These are phyloP conservation scores for Cassiopea xamachana DNA, from an alignment of 30 jellyfish, hydroid and myxozoan species.

Conservation along the genomic window DNA sequence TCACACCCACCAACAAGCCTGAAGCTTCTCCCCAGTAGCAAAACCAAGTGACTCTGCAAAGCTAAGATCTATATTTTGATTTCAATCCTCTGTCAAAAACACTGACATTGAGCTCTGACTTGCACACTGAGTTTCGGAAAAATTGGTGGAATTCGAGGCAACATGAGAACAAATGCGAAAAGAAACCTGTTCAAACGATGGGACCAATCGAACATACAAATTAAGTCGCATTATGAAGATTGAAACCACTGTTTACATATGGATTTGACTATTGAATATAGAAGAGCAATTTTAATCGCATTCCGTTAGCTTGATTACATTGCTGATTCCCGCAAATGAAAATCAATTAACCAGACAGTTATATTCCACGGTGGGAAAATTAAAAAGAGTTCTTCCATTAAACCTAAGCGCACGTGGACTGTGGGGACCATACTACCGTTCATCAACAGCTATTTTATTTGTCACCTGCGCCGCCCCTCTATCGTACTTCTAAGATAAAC, in stretches of 20 bases:
- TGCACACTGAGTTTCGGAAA: not conserved
- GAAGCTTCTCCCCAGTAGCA: too few relatives aligned
- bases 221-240: constrained; percentile 7
- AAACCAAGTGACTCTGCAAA: too few relatives aligned
- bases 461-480: not conserved
- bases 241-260: constrained; percentile 20
- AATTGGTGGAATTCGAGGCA: not conserved
- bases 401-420: constrained; percentile 12
- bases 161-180: not conserved
- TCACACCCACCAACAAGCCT: too few relatives aligned
- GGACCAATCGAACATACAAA: not conserved
- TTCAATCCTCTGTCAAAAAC: not conserved
- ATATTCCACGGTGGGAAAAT: not conserved
- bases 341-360: constrained; percentile 26
- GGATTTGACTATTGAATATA: constrained; percentile 18
- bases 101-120: not conserved
- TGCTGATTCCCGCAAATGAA: constrained; percentile 45
- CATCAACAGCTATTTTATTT: not conserved
- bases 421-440: not conserved
- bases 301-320: constrained; percentile 11
- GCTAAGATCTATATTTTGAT: too few relatives aligned
- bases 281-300: constrained; percentile 16
- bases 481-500: too few relatives aligned
- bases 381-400: not conserved
- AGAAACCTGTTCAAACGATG: not conserved